Percentiles rank a stretch among this genome's conserved stretches.
Conservation (phyloP, 1,140 invertebrate genomes). For the Drosophila nannoptera region DNA sequence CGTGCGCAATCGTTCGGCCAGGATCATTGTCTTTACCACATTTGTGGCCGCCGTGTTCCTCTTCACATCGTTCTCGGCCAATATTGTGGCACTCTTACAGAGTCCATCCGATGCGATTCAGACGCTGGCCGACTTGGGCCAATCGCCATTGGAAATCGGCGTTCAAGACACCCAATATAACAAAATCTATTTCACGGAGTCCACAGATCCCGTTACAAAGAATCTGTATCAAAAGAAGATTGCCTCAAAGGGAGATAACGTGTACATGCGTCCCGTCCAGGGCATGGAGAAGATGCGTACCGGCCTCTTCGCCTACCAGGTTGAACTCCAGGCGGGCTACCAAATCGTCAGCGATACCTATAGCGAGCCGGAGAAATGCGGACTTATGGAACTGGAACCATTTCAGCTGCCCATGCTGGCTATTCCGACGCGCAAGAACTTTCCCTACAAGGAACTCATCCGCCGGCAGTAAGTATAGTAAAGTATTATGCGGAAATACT, state of each 20-base stretch:
- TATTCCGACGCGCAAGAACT: conserved; percentile 80
- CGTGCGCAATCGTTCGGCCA: conserved; percentile 79
- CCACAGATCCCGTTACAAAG: conserved; percentile 80
- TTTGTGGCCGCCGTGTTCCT: conserved; percentile 81
- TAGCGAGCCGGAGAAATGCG: conserved; percentile 82
- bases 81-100: conserved; percentile 82
- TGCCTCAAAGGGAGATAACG: conserved; percentile 79
- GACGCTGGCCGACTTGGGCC: conserved; percentile 80
- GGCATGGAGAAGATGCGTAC: conserved; percentile 81
- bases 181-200: conserved; percentile 81
- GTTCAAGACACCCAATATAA: conserved; percentile 82
- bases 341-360: conserved; percentile 82
- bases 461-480: conserved; percentile 75
- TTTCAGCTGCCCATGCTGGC: conserved; percentile 81
- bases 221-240: conserved; percentile 81
- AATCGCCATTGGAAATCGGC: conserved; percentile 81
- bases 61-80: conserved; percentile 83
- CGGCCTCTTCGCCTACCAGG: conserved; percentile 82
- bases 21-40: conserved; percentile 81
- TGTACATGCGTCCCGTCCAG: conserved; percentile 79
- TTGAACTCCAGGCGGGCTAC: conserved; percentile 81
- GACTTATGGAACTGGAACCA: conserved; percentile 80
- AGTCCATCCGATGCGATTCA: conserved; percentile 81
- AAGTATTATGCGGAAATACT: not conserved
- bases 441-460: conserved; percentile 81